A percentile compares a stretch with the other conserved stretches of the same genome.
phyloP scores from a whole-genome alignment of 2,888 invertebrate species.

The Drosophila leonis region DNA sequence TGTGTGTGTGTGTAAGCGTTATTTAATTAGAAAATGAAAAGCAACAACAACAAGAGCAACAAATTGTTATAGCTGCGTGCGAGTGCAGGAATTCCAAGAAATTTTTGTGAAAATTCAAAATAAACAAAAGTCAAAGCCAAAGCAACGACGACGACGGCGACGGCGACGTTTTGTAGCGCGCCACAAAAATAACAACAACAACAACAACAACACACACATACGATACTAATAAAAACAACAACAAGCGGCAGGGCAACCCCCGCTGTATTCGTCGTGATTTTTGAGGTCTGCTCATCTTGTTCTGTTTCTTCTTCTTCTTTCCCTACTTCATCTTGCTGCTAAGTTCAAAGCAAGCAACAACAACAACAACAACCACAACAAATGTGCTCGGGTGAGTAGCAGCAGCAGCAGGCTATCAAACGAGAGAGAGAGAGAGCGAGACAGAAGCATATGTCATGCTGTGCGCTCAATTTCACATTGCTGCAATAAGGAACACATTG shows the following conservation, averaged over 20 bases:
- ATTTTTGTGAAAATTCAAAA: conserved; percentile 70
- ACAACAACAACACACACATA: neutral
- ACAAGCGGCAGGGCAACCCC: conserved; percentile 53
- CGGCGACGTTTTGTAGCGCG: conserved; percentile 56
- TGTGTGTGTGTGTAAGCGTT: conserved; percentile 18
- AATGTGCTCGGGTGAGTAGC: conserved; percentile 65
- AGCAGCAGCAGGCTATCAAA: conserved; percentile 25
- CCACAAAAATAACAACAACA: conserved; percentile 43
- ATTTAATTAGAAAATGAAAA: conserved; percentile 47
- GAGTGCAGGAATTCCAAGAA: conserved; percentile 62
- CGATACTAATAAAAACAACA: conserved; percentile 34
- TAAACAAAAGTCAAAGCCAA: conserved; percentile 61
- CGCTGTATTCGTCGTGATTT: conserved; percentile 60
- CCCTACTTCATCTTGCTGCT: conserved; percentile 22
- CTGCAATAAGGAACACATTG: conserved; percentile 63
- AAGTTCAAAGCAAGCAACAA: conserved; percentile 38
- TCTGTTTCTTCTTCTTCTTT: conserved; percentile 3
- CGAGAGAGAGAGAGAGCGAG: conserved; percentile 26
- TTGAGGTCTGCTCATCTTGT: conserved; percentile 57
- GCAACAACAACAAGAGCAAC: conserved; percentile 31
- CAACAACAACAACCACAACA: conserved; percentile 40
- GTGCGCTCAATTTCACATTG: conserved; percentile 61
- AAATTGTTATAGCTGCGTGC: conserved; percentile 33
- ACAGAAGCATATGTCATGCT: conserved; percentile 54
- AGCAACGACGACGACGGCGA: conserved; percentile 10